Evolutionary conservation across 2,113 vertebrate genomes (phyloP), one percentile per base, ranked within the genome.

Genomic region (Calypte anna): DNA sequence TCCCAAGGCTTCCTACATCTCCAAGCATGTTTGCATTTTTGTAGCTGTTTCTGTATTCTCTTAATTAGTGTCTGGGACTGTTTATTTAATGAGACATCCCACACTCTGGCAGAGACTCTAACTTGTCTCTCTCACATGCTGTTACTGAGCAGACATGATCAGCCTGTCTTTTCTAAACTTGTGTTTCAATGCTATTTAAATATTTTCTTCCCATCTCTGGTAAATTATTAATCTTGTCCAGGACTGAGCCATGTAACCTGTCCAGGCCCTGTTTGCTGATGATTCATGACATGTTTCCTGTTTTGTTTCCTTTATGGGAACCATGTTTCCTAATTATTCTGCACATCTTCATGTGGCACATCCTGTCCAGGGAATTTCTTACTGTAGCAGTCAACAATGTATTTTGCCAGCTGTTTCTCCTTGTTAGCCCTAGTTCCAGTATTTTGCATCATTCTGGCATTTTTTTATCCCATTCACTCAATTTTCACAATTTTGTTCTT

Each of bases 281-380:
- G 96, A 98, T 84, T 97, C 89, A 96, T 82, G 76, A 70, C 84
- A 90, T 43, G 58, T 85, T 98, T 98, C 98, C 98, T 98, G 97
- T 98, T 98, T 97, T 97, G 92, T 96, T 98, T 98, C 96, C 95
- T 95, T 75, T 84, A 82, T 54, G 90, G 69, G 85, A 95, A 70
- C 36, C 51, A 21, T 12, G 22, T 82, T 90, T 97, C 95, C 96
- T 96, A 88, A 80, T 95, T 94, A 94, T 97, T 93, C 95, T 92
- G 95, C 94, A 96, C 95, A 94, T 94, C 95, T 96, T 96, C 89
- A 31, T 48, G 21, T 30, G 91, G 88, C 61, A 82, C 61, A 96
- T 96, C 97, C 82, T 92, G 97, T 95, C 86, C 94, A 75, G 81
- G 88, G 85, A 82, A 76, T n/a, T 89, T 59, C 91, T 97, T 95